Conservation (phyloP, 2,888 invertebrate genomes). For the Gymnosoma rotundatum region DNA sequence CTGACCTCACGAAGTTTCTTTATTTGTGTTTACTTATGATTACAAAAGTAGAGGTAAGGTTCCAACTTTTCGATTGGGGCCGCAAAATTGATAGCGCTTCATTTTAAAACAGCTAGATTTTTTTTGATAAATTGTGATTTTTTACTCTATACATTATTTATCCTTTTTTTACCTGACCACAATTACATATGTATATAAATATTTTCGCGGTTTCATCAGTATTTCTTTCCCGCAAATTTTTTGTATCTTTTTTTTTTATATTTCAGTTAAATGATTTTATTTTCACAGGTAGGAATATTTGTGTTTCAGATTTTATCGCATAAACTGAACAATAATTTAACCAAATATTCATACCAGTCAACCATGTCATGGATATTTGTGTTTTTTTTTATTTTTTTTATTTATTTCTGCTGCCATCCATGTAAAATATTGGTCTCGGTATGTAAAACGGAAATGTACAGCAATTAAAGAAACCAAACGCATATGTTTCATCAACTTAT, state of each 20-base stretch:
- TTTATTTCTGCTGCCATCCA: background rate
- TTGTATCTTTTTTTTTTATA: conserved; percentile 2
- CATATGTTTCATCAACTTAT: conserved; percentile 45
- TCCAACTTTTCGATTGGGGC: too few relatives aligned
- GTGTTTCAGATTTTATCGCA: conserved; percentile 47
- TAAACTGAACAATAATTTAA: conserved; percentile 57
- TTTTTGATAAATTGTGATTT: background rate
- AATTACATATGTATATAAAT: conserved; percentile 8
- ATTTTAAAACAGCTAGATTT: too few relatives aligned
- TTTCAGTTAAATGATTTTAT: conserved; percentile 10
- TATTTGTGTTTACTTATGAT: too few relatives aligned
- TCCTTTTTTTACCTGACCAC: conserved; percentile 14
- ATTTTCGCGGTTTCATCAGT: conserved; percentile 18
- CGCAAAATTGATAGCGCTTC: too few relatives aligned
- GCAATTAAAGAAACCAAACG: conserved; percentile 60
- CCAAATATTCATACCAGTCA: conserved; percentile 48
- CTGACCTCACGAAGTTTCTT: too few relatives aligned
- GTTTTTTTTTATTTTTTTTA: too few relatives aligned
- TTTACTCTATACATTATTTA: background rate
- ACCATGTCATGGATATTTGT: conserved; percentile 47
- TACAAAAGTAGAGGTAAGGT: too few relatives aligned
- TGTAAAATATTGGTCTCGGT: conserved; percentile 21
- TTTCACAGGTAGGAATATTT: background rate
- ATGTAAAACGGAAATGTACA: conserved; percentile 43
- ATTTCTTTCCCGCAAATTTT: conserved; percentile 38